Conservation (phyloP, 2,113 vertebrate genomes). For the Tylochromis polylepis region DNA sequence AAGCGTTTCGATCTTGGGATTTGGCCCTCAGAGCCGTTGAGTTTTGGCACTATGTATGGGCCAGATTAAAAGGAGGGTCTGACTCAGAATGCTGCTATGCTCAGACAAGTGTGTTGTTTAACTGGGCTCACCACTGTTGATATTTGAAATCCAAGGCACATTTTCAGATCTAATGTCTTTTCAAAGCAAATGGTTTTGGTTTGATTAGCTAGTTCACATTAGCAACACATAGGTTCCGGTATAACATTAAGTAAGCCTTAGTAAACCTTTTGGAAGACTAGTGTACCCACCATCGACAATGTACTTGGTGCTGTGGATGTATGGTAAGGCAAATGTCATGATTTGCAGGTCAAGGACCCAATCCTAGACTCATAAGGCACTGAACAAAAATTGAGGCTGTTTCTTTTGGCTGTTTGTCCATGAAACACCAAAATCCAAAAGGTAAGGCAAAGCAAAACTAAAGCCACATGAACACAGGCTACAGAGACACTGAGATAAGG, state of each 20-base stretch:
- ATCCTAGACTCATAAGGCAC: not conserved
- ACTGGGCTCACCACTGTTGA: constrained; percentile 6
- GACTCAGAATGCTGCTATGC: not conserved
- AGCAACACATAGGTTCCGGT: not conserved
- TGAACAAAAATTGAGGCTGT: not conserved
- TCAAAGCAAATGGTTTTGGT: not conserved
- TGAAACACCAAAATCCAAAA: not conserved
- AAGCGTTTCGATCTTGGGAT: constrained; percentile 38
- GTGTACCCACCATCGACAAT: not conserved
- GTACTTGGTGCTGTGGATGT: not conserved
- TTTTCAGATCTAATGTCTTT: constrained; percentile 12
- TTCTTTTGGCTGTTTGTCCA: not conserved
- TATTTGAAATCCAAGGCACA: constrained; percentile 20
- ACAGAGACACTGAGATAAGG: not conserved
- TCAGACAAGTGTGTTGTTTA: constrained; percentile 51
- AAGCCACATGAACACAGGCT: not conserved
- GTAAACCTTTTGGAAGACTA: not conserved
- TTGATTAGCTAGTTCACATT: constrained; percentile 1
- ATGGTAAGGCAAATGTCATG: not conserved
- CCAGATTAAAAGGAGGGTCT: constrained; percentile 36
- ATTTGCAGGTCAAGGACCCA: not conserved
- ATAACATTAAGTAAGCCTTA: not conserved
- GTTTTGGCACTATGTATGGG: not conserved
- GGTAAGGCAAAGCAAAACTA: not conserved
- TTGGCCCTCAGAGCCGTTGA: constrained; percentile 27